These are phyloP conservation scores for Bergia puertoricense DNA, from an alignment of 92 coral and sea anemone species.

Conservation along the genomic window DNA sequence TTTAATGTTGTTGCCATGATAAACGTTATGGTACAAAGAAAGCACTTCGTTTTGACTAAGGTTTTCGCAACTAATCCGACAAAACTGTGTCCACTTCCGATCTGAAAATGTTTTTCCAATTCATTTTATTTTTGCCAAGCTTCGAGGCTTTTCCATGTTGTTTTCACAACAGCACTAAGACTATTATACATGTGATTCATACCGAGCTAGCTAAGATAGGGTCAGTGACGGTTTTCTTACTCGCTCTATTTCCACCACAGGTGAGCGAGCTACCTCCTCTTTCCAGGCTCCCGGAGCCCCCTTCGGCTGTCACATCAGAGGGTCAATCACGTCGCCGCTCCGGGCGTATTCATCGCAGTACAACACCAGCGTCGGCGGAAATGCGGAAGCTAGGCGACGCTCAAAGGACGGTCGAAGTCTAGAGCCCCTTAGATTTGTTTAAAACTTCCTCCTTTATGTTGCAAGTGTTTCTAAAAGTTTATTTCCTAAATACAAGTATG, in stretches of 20 bases:
- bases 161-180: neutral
- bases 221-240: too few species aligned
- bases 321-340: constrained; percentile 21
- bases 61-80: too few species aligned
- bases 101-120: too few species aligned
- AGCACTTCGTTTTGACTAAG: too few species aligned
- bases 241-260: neutral
- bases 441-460: neutral
- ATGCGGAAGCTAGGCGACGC: constrained; percentile 10
- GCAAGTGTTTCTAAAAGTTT: neutral
- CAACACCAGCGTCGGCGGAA: constrained; percentile 40
- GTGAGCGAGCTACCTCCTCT: constrained; percentile 31
- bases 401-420: constrained; percentile 5
- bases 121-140: too few species aligned
- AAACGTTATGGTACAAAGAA: too few species aligned
- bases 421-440: neutral
- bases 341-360: constrained; percentile 30
- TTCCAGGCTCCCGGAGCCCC: constrained; percentile 25
- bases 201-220: neutral
- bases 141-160: too few species aligned
- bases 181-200: neutral
- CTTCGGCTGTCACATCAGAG: constrained; percentile 6
- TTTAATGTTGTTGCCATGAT: too few species aligned
- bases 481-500: neutral
- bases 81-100: too few species aligned